Percentiles rank a stretch among this genome's conserved stretches.
These are phyloP conservation scores for Sebastes schlegelii DNA, from an alignment of 2,113 vertebrate species.

Conservation along the genomic window DNA sequence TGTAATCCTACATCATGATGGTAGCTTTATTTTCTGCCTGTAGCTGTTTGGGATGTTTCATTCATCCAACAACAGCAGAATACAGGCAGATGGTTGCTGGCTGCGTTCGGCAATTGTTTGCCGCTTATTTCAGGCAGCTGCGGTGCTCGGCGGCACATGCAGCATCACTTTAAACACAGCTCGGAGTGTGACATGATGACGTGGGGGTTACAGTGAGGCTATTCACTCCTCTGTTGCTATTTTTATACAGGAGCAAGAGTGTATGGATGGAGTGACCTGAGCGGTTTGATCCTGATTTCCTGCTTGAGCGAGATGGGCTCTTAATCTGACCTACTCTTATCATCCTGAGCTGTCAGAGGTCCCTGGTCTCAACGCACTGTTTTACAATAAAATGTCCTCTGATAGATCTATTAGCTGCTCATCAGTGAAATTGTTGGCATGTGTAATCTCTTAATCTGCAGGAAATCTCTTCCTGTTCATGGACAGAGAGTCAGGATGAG, in stretches of 20 bases:
- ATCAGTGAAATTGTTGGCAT: slow-evolving; percentile 55
- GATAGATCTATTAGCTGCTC: slow-evolving; percentile 66
- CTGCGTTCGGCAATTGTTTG: slow-evolving; percentile 23
- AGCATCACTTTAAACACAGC: slow-evolving; percentile 57
- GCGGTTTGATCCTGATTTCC: slow-evolving; percentile 67
- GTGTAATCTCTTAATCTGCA: slow-evolving; percentile 69
- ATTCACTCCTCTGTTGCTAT: slow-evolving; percentile 66
- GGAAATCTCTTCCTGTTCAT: slow-evolving; percentile 58
- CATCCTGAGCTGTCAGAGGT: slow-evolving; percentile 43
- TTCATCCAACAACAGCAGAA: slow-evolving; percentile 32
- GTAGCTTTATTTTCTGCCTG: slow-evolving; percentile 16
- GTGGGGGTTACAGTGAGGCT: slow-evolving; percentile 28
- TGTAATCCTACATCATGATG: background rate
- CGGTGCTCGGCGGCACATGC: slow-evolving; percentile 43
- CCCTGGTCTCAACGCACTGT: slow-evolving; percentile 2
- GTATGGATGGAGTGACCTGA: slow-evolving; percentile 40
- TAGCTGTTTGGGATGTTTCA: slow-evolving; percentile 4
- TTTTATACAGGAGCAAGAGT: slow-evolving; percentile 55
- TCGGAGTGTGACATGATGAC: slow-evolving; percentile 48
- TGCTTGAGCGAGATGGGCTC: slow-evolving; percentile 28
- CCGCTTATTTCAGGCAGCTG: slow-evolving; percentile 58
- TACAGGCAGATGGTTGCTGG: slow-evolving; percentile 62
- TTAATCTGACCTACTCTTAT: slow-evolving; percentile 58
- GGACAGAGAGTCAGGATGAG: slow-evolving; percentile 8
- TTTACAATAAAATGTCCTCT: slow-evolving; percentile 38